Base-by-base conservation (phyloP, 2,113 vertebrate species). In the Myiozetetes cayanensis region DNA sequence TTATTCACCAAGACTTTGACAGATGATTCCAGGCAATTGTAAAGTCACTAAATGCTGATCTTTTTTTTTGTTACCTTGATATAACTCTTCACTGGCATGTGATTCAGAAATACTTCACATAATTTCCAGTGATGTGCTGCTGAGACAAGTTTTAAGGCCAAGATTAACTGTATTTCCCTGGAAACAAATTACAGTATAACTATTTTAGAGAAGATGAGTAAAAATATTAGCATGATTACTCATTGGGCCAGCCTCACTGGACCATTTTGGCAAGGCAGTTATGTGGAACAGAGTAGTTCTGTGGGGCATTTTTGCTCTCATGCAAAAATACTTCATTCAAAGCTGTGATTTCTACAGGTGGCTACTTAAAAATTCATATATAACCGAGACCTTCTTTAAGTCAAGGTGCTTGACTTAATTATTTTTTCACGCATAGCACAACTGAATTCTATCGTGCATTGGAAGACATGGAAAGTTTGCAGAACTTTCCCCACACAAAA, bases 161-260 rank as follows among this genome's bases (percentile, higher is more conserved):
- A 85, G 43, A 67, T 80, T 89, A 93, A 95, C 71, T 5, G 1
- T 87, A 75, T 96, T 96, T 97, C 93, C 96, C 94, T 97, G 96
- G 94, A 87, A 97, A 97, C 94, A 97, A 94, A 82, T 31, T 77
- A 88, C 73, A 77, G 33, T 41, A 53, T 70, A 95, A 80, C 81
- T 85, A 35, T 96, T 96, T 93, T 68, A 93, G 90, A 95, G 92
- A 91, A 92, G 55, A 66, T 96, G 91, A 95, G 85, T 91, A 86
- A 93, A 94, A 86, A 35, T 81, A 53, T 66, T 67, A 86, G 44
- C 17, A 6, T 10, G 15, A 62, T 84, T 44, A 15, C n/a, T 88
- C 47, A 50, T 27, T 58, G 76, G 65, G 58, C 31, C 47, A 66
- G 61, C 53, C 70, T 96, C 20, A 47, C n/a, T 55, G 62, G n/a